Evolutionary conservation across 2,888 invertebrate species (phyloP).

Genomic region (Thera britannica): DNA sequence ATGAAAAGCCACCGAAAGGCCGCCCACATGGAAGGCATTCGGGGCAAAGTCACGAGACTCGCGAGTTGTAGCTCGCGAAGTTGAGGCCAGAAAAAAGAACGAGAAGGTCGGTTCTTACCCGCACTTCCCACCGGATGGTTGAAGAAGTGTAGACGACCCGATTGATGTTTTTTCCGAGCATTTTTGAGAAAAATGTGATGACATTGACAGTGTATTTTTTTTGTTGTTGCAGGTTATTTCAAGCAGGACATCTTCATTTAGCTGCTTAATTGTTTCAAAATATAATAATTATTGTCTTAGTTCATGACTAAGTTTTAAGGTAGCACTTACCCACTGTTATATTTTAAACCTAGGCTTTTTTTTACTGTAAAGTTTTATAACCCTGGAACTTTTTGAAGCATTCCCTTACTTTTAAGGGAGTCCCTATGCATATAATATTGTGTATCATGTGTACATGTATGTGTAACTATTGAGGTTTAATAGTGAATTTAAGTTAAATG

Average conservation of each 20-base stretch:
- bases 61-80: no score
- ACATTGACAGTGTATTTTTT: neutral
- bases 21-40: no score
- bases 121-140: no score
- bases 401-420: constrained; percentile 26
- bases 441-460: neutral
- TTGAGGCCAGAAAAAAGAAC: no score
- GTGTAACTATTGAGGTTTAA: constrained; percentile 8
- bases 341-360: constrained; percentile 6
- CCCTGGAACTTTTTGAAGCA: constrained; percentile 12
- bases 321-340: constrained; percentile 12
- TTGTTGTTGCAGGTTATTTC: constrained; percentile 22
- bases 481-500: neutral
- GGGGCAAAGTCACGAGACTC: no score
- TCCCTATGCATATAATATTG: constrained; percentile 7
- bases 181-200: no score
- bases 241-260: constrained; percentile 11
- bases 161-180: no score
- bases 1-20: no score
- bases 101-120: no score
- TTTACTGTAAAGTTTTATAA: constrained; percentile 3
- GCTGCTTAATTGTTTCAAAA: constrained; percentile 2
- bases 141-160: no score
- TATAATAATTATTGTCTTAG: neutral
- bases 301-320: constrained; percentile 4